Evolutionary conservation across 2,797 vertebrate species (phyloP).

Genomic region (Trichosurus vulpecula): DNA sequence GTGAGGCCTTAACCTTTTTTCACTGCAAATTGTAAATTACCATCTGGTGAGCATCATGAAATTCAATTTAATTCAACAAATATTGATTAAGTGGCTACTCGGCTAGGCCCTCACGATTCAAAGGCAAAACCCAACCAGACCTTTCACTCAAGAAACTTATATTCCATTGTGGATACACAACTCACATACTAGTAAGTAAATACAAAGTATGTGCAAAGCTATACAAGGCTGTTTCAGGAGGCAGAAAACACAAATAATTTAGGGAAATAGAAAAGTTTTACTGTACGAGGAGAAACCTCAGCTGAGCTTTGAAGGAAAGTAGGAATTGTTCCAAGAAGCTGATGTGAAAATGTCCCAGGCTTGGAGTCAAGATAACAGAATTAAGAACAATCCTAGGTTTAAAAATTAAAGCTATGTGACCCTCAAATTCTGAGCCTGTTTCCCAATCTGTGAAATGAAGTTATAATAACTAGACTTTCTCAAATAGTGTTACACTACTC

Average conservation of each 20-base stretch:
- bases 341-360: background rate
- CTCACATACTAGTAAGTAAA: background rate
- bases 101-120: background rate
- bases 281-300: background rate
- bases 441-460: background rate
- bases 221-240: background rate
- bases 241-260: background rate
- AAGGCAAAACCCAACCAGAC: background rate
- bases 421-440: background rate
- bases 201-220: background rate
- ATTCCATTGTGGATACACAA: background rate
- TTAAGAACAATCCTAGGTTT: background rate
- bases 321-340: background rate
- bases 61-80: background rate
- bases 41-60: background rate
- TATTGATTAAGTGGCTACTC: background rate
- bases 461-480: background rate
- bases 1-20: background rate
- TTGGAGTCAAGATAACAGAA: background rate
- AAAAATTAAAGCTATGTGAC: background rate
- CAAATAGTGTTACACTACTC: background rate
- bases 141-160: background rate
- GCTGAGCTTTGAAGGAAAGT: background rate
- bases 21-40: background rate
- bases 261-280: background rate